Evolutionary conservation across 2,113 vertebrate genomes (phyloP).

Genomic region (Rhea pennata): DNA sequence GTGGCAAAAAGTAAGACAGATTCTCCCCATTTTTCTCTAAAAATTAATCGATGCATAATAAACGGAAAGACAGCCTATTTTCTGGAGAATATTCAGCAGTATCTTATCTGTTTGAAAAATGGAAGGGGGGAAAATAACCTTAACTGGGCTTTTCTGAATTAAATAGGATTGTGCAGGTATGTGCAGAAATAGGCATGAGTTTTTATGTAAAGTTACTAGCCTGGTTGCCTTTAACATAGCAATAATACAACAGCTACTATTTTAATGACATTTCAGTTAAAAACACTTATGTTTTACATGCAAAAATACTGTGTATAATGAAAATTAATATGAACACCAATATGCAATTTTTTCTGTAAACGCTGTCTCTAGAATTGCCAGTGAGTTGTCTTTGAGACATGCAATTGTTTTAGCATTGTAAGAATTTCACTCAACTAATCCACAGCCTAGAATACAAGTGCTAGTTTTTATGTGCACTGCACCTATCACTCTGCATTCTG

Average conservation of each 20-base stretch:
- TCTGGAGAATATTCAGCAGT: background rate
- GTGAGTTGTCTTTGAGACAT: background rate
- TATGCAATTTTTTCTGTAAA: background rate
- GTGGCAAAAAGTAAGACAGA: background rate
- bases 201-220: background rate
- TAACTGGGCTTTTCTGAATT: background rate
- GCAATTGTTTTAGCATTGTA: background rate
- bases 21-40: background rate
- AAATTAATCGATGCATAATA: background rate
- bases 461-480: background rate
- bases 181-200: background rate
- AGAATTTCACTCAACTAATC: background rate
- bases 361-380: background rate
- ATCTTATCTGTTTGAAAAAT: background rate
- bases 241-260: background rate
- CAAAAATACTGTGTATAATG: background rate
- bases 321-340: background rate
- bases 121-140: rapidly evolving
- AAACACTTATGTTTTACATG: background rate
- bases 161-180: background rate
- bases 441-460: background rate
- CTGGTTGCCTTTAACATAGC: background rate
- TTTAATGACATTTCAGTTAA: background rate
- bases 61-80: background rate
- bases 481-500: background rate